phyloP scores from a whole-genome alignment of 2,113 vertebrate species.

The Rhodinocichla rosea region DNA sequence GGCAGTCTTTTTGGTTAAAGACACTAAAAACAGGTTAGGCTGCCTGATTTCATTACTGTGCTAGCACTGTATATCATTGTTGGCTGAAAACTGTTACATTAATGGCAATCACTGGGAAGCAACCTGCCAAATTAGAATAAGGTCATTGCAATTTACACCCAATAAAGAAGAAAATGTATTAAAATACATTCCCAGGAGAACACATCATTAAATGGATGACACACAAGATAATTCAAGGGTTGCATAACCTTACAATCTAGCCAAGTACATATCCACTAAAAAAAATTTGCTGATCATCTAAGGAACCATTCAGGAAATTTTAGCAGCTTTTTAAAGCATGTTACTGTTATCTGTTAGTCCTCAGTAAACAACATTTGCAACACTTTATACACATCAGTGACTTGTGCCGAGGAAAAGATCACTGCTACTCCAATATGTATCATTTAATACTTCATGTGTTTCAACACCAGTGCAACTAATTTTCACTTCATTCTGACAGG shows the following conservation, averaged over 20 bases:
- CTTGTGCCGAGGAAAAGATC: not conserved
- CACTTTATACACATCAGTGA: not conserved
- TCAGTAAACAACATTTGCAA: not conserved
- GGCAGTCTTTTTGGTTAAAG: constrained; percentile 12
- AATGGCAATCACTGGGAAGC: not conserved
- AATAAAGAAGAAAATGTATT: not conserved
- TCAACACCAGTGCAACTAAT: not conserved
- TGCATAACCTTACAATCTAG: not conserved
- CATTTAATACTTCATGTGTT: not conserved
- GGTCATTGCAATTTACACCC: not conserved
- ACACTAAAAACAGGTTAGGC: not conserved
- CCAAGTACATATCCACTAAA: not conserved
- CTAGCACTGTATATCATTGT: not conserved
- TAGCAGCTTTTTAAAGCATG: not conserved
- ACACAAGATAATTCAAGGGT: not conserved
- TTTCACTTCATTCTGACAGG: not conserved
- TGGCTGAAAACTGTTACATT: not conserved
- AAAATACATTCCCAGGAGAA: not conserved
- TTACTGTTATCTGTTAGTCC: not conserved
- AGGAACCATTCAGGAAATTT: not conserved
- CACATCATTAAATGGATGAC: not conserved
- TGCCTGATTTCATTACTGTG: not conserved
- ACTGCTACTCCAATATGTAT: not conserved
- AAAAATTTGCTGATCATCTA: not conserved
- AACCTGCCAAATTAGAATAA: constrained; percentile 7